These are phyloP conservation scores for Melipona quadrifasciata DNA, from an alignment of 1,140 invertebrate genomes.

Conservation along the genomic window DNA sequence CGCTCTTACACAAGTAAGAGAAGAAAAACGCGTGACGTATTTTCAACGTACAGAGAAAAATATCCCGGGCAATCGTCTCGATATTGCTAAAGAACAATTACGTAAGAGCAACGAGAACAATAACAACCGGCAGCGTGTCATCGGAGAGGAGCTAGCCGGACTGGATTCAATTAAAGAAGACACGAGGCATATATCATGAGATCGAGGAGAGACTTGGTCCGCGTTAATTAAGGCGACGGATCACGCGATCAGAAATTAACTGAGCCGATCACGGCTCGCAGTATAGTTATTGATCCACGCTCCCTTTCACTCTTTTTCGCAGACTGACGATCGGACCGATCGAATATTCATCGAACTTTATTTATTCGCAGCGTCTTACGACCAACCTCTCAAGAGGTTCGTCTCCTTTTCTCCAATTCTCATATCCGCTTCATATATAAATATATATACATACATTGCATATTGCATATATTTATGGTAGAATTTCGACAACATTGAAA, in stretches of 20 bases:
- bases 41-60: not conserved
- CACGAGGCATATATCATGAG: slow-evolving; percentile 13
- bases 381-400: not conserved
- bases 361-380: not conserved
- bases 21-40: not conserved
- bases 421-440: too few species aligned
- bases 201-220: not conserved
- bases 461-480: too few species aligned
- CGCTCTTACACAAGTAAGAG: not conserved
- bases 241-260: slow-evolving; percentile 43
- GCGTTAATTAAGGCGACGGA: slow-evolving; percentile 33
- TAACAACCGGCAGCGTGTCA: not conserved
- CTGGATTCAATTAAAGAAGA: slow-evolving; percentile 43
- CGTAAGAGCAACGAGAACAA: not conserved
- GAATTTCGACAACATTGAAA: too few species aligned
- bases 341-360: not conserved
- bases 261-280: not conserved
- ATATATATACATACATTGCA: too few species aligned
- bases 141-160: not conserved
- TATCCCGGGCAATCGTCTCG: not conserved
- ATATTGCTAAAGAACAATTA: not conserved
- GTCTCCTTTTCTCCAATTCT: too few species aligned
- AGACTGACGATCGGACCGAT: not conserved
- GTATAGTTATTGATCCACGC: slow-evolving; percentile 17
- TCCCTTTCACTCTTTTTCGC: not conserved